Evolutionary conservation across 2,797 vertebrate genomes (phyloP), one percentile per base, ranked within the genome.

Genomic region (Hoplostethus atlanticus): DNA sequence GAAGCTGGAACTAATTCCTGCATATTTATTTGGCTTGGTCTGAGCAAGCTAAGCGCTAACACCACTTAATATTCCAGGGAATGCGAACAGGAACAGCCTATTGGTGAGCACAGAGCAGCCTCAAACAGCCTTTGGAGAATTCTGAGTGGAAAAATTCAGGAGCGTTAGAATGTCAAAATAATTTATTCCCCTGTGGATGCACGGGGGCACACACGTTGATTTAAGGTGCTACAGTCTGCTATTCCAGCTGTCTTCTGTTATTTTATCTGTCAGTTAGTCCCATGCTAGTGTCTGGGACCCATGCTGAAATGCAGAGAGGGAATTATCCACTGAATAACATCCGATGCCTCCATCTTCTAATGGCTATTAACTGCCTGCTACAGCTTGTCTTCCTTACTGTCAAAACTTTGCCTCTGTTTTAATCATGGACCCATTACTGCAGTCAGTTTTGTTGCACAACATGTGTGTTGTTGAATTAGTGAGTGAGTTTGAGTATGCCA

Each of bases 1-100:
- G 69, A 88, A 84, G 69, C 89, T 88, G 88, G 90, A 94, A 94
- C 92, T 93, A 93, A 94, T 93, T 91, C 86, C 84, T 81, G 91
- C 80, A 91, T 93, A 90, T 94, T 92, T 95, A 93, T 91, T 93
- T 84, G 85, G 70, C 58, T 86, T 78, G 81, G 80, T 79, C 62
- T 80, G 80, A 86, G 87, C 82, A 85, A 89, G 81, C 81, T 84
- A 89, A 91, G 83, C 79, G 78, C 80, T 77, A 87, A 86, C 76
- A 80, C 81, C 83, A 76, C 86, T 93, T 91, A 81, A 89, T 87
- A 89, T 91, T 89, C 87, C 73, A 70, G 51, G 66, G 75, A 42
- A 67, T 73, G 59, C 77, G 53, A 85, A 71, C 76, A 79, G 81
- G 28, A 83, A 75, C 64, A 61, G 64, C 66, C 71, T 74, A 56